Evolutionary conservation across 2,113 vertebrate species (phyloP), one percentile per base, ranked within the genome.

Genomic region (Hippocampus comes): DNA sequence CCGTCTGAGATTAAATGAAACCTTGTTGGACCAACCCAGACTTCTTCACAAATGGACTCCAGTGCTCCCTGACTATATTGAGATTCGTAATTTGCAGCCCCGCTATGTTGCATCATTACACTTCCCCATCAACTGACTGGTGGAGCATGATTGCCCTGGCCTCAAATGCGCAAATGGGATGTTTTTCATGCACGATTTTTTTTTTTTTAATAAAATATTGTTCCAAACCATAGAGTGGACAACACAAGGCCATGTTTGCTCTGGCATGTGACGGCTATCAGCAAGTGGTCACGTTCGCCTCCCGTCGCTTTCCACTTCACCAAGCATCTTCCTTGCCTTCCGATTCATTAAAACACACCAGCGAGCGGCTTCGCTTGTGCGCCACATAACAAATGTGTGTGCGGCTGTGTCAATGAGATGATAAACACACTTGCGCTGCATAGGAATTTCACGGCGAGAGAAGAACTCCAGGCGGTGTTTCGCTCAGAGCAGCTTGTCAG

Each of bases 401-500:
- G 73, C 71, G 57, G 51, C 15, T 4, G 17, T 42, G 9, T 51
- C 10, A 48, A 30, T 67, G 27, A 61, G 69, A 73, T 67, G 51
- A 72, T 14, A 53, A 77, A 60, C 68, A 51, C 17, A 41, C 42
- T 25, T 2, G 18, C 68, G 12, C n/a, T 70, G 21, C 49, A 38
- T 25, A 53, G 46, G n/a, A 4, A 42, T 42, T n/a, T 1, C 20
- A 72, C 60, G 64, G n/a, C 57, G 77, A 82, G 73, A 82, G 68
- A 15, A 73, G 77, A 73, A 78, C 67, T 73, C 20, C 0, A 51
- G 14, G 57, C 63, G 55, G 68, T 46, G 69, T 68, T 74, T 11
- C 56, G 56, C 72, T 73, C 43, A 6, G 67, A 63, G 72, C 65
- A 63, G 23, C 71, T 73, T 74, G 71, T 83, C 73, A 51, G 63